Conservation (phyloP, 30 jellyfish, hydroid and myxozoan species). For the Aurelia sp. region DNA sequence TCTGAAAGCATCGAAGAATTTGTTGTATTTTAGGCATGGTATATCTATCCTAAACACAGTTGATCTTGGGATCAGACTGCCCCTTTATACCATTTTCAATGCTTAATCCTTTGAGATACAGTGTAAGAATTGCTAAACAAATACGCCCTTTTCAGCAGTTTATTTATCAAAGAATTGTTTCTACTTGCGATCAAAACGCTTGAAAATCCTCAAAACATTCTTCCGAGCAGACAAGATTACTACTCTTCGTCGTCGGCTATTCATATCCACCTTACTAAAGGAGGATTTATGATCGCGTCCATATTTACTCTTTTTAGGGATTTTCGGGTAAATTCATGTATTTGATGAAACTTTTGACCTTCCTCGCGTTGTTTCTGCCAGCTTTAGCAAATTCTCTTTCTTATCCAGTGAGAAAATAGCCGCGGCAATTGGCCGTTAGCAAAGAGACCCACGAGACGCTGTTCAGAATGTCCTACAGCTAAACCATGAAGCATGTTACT, state of each 20-base stretch:
- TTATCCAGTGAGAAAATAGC: conserved; percentile 8
- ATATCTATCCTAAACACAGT: conserved; percentile 1
- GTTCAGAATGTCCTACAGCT: no score
- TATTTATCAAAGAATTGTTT: neutral
- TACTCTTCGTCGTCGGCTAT: conserved; percentile 5
- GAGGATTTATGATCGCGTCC: conserved; percentile 4
- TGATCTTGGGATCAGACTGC: conserved; percentile 51
- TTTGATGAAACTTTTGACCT: conserved; percentile 48
- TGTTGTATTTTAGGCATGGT: neutral
- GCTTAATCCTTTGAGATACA: neutral
- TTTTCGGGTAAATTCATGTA: conserved; percentile 16
- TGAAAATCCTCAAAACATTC: neutral
- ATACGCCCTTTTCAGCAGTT: no score
- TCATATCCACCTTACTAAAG: neutral
- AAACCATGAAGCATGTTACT: no score
- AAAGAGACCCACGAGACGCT: no score
- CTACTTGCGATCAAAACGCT: conserved; percentile 1
- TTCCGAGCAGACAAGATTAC: neutral
- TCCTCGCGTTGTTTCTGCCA: conserved; percentile 1
- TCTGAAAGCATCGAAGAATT: no score
- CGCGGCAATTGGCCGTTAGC: neutral
- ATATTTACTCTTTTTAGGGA: conserved; percentile 22
- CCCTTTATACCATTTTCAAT: neutral
- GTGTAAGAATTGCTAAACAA: conserved; percentile 12
- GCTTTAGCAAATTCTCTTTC: conserved; percentile 22